These are phyloP conservation scores for Taxidea taxus DNA, from an alignment of 2,113 vertebrate genomes.

Conservation along the genomic window DNA sequence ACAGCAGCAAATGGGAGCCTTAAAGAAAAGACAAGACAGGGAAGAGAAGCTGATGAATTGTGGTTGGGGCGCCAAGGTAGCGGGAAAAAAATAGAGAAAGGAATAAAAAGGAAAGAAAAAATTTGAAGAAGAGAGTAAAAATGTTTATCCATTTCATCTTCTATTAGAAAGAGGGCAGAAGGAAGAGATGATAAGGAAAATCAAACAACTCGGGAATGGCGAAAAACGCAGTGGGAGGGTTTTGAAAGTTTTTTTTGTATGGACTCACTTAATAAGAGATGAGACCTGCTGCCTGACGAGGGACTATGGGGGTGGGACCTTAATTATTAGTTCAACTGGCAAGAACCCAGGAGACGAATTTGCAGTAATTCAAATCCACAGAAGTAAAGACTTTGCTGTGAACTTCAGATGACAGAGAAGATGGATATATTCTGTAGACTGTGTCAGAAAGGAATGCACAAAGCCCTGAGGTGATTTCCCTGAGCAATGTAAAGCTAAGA, in stretches of 20 bases:
- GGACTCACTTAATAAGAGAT: not conserved
- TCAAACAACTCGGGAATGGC: not conserved
- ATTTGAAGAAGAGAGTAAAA: not conserved
- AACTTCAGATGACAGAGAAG: conserved; percentile 8
- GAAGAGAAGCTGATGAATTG: not conserved
- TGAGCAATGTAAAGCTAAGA: not conserved
- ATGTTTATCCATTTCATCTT: not conserved
- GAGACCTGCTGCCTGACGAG: not conserved
- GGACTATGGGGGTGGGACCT: not conserved
- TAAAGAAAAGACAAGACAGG: not conserved
- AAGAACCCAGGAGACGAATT: not conserved
- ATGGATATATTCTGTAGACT: not conserved
- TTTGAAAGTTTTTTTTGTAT: not conserved
- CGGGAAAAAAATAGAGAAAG: not conserved
- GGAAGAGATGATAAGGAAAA: conserved; percentile 27
- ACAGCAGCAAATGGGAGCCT: not conserved
- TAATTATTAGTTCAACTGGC: conserved; percentile 3
- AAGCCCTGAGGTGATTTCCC: not conserved
- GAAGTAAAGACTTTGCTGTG: conserved; percentile 14
- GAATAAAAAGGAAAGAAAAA: not conserved
- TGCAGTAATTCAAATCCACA: conserved; percentile 15
- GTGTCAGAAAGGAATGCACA: not conserved
- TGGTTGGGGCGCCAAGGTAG: not conserved
- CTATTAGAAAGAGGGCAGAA: not conserved
- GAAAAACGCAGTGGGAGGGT: not conserved